Percentiles rank a stretch among this genome's conserved stretches.
Conservation (phyloP, 1,140 invertebrate species). For the Micrasema longulum region DNA sequence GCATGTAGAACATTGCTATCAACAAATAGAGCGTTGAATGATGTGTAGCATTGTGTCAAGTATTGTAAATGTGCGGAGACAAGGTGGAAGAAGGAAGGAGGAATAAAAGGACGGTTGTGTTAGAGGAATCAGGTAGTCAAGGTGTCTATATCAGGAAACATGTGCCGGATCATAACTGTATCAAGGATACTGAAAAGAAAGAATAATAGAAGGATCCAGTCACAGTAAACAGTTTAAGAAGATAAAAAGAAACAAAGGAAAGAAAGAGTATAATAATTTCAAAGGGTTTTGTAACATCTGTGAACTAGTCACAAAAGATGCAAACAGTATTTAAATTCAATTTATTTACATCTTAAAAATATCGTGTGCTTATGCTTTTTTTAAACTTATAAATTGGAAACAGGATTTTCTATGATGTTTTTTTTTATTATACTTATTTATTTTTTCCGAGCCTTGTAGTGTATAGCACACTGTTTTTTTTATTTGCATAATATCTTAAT, state of each 20-base stretch:
- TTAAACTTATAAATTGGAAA: too few relatives aligned
- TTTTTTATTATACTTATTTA: too few relatives aligned
- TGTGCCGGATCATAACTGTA: slow-evolving; percentile 26
- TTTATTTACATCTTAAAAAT: too few relatives aligned
- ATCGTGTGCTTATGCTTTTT: too few relatives aligned
- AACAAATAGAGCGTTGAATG: slow-evolving; percentile 16
- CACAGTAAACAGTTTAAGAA: slow-evolving; percentile 22
- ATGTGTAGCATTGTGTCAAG: background rate
- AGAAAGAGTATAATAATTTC: background rate
- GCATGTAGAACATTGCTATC: slow-evolving; percentile 30
- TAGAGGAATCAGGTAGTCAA: slow-evolving; percentile 2
- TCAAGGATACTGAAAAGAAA: background rate
- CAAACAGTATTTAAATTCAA: too few relatives aligned
- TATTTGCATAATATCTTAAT: too few relatives aligned
- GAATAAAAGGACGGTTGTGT: background rate
- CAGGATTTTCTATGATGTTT: too few relatives aligned
- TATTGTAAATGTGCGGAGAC: slow-evolving; percentile 2
- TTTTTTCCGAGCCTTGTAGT: too few relatives aligned
- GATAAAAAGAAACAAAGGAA: background rate
- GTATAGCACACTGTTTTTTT: too few relatives aligned
- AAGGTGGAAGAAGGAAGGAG: background rate
- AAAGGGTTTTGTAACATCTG: slow-evolving; percentile 12
- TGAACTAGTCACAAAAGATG: background rate
- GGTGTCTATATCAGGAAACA: slow-evolving; percentile 25
- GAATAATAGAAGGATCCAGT: background rate